A percentile compares a stretch with the other conserved stretches of the same genome.
phyloP scores from a whole-genome alignment of 2,113 vertebrate genomes.

The Gadus chalcogrammus region DNA sequence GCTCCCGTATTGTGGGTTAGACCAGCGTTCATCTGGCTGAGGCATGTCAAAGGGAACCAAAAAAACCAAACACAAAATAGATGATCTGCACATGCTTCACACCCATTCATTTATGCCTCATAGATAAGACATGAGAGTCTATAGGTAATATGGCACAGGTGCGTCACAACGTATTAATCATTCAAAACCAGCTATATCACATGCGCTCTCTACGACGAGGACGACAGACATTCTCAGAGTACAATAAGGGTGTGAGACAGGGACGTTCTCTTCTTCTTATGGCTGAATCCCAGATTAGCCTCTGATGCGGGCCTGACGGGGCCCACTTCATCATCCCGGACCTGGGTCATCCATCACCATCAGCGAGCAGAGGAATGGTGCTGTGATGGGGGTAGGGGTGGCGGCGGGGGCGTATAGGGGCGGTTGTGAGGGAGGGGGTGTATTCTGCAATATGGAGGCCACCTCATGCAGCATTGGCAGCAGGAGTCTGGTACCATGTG shows the following conservation, averaged over 20 bases:
- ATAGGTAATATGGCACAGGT: neutral
- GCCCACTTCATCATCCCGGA: slow-evolving; percentile 49
- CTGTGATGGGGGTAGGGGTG: slow-evolving; percentile 3
- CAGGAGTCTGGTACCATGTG: neutral
- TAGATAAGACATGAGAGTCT: neutral
- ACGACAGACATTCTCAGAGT: slow-evolving; percentile 34
- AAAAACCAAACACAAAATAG: no score
- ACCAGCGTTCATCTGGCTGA: no score
- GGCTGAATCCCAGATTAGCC: slow-evolving; percentile 50
- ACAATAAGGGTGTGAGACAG: slow-evolving; percentile 12
- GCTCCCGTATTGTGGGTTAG: no score
- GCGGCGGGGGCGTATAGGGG: slow-evolving; percentile 4
- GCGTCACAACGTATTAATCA: neutral
- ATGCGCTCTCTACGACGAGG: neutral
- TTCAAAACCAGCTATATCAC: neutral
- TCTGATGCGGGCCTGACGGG: slow-evolving; percentile 46
- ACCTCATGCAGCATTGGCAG: slow-evolving; percentile 19
- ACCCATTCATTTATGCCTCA: neutral
- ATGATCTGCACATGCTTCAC: neutral
- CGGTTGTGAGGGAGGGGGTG: neutral
- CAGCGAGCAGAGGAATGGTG: slow-evolving; percentile 21
- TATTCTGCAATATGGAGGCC: slow-evolving; percentile 18
- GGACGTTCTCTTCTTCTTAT: slow-evolving; percentile 38
- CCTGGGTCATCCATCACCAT: slow-evolving; percentile 55
- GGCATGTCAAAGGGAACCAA: no score